These are phyloP conservation scores for Istiophorus platypterus DNA, from an alignment of 2,113 vertebrate species.

Conservation along the genomic window DNA sequence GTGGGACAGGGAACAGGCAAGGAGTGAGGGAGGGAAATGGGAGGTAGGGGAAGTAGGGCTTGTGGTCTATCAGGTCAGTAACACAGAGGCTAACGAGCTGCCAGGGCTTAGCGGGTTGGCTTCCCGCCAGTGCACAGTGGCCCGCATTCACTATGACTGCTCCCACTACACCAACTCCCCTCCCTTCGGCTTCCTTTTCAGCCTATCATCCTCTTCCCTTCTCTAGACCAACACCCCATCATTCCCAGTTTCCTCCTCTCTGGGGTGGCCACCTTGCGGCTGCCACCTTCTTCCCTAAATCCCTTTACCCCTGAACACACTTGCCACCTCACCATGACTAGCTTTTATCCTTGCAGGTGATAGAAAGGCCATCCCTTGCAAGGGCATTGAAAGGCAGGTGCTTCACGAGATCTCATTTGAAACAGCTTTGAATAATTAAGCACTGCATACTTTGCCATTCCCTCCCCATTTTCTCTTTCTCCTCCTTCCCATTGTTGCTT, in stretches of 20 bases:
- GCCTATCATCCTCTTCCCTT: conserved; percentile 9
- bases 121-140: conserved; percentile 66
- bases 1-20: conserved; percentile 7
- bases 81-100: conserved; percentile 81
- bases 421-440: conserved; percentile 23
- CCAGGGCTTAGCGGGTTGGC: conserved; percentile 76
- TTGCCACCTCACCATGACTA: neutral
- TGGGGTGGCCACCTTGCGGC: neutral
- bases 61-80: conserved; percentile 82
- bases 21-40: neutral
- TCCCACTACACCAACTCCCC: conserved; percentile 5
- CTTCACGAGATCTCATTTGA: neutral
- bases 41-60: conserved; percentile 23
- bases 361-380: conserved; percentile 5
- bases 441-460: neutral
- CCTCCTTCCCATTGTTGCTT: neutral
- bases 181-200: conserved; percentile 24
- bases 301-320: neutral
- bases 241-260: conserved; percentile 10
- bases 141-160: conserved; percentile 64
- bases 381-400: conserved; percentile 35
- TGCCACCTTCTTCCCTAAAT: neutral
- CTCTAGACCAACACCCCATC: conserved; percentile 27
- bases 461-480: conserved; percentile 10
- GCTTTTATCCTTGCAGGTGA: too few species aligned